Percentiles rank a stretch among this genome's conserved stretches.
Evolutionary conservation across 1,140 invertebrate genomes (phyloP).

Genomic region (Drosophila fuyamai): DNA sequence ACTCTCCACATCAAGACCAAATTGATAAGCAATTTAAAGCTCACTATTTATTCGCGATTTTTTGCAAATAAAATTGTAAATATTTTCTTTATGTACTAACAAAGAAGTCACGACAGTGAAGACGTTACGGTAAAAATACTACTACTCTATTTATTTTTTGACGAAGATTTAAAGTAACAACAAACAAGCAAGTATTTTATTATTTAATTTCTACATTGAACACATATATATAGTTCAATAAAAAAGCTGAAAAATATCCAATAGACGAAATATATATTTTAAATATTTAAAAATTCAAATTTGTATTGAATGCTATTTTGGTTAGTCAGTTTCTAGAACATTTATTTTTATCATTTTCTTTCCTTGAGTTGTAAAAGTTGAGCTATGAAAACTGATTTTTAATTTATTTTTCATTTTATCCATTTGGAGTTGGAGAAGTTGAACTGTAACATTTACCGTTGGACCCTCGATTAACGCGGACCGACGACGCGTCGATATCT

Average conservation of each 20-base stretch:
- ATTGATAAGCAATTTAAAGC: slow-evolving; percentile 12
- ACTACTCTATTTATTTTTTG: slow-evolving; percentile 10
- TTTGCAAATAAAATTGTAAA: slow-evolving; percentile 28
- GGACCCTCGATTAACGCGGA: slow-evolving; percentile 28
- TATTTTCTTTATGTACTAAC: slow-evolving; percentile 23
- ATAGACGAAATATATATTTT: too few species aligned
- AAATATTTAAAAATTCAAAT: too few species aligned
- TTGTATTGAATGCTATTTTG: too few species aligned
- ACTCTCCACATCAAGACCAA: slow-evolving; percentile 1
- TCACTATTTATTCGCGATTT: slow-evolving; percentile 8
- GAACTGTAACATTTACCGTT: slow-evolving; percentile 46
- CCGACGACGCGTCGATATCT: slow-evolving; percentile 60
- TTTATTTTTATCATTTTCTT: background rate
- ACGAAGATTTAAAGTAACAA: background rate
- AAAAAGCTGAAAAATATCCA: background rate
- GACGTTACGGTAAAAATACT: slow-evolving; percentile 1
- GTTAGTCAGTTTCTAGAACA: too few species aligned
- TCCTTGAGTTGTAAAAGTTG: background rate
- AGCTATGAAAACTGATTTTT: background rate
- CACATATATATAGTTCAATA: too few species aligned
- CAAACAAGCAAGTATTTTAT: background rate
- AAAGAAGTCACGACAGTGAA: slow-evolving; percentile 17
- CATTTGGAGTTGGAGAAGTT: slow-evolving; percentile 11
- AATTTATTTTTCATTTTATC: background rate
- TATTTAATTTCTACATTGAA: background rate